phyloP scores from a whole-genome alignment of 2,797 vertebrate genomes.

The Poeciliopsis infans region DNA sequence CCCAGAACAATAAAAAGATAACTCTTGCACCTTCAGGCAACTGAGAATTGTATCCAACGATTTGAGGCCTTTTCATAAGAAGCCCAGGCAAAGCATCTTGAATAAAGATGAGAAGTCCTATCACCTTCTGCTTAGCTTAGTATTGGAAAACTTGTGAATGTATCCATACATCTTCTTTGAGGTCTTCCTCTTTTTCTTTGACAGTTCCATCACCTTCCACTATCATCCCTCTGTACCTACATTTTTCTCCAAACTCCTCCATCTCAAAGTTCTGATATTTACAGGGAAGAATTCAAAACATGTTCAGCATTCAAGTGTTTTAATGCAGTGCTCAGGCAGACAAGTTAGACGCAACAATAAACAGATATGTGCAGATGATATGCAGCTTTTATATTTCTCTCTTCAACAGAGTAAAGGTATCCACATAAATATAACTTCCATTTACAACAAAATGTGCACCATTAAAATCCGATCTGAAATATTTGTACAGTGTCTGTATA shows the following conservation, averaged over 20 bases:
- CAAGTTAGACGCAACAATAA: conserved; percentile 33
- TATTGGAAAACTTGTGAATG: neutral
- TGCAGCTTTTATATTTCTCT: conserved; percentile 5
- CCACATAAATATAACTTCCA: conserved; percentile 49
- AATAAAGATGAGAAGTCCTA: neutral
- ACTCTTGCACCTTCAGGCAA: neutral
- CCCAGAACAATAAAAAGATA: neutral
- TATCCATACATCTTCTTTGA: neutral
- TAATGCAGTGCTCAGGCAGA: conserved; percentile 51
- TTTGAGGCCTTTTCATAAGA: neutral
- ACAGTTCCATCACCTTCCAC: neutral
- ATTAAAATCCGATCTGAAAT: conserved; percentile 10
- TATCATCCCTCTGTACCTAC: neutral
- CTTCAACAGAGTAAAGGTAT: conserved; percentile 17
- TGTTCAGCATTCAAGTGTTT: conserved; percentile 39
- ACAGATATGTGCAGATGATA: conserved; percentile 18
- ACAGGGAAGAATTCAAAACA: neutral
- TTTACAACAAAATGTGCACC: conserved; percentile 34
- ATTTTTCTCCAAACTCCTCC: neutral
- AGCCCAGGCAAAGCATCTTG: neutral
- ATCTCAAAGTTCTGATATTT: neutral
- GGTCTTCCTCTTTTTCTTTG: neutral
- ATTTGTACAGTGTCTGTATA: conserved; percentile 28
- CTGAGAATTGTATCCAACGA: neutral
- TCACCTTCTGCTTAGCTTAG: neutral